These are phyloP conservation scores for Tetrao urogallus DNA, from an alignment of 2,113 vertebrate species.

Conservation along the genomic window DNA sequence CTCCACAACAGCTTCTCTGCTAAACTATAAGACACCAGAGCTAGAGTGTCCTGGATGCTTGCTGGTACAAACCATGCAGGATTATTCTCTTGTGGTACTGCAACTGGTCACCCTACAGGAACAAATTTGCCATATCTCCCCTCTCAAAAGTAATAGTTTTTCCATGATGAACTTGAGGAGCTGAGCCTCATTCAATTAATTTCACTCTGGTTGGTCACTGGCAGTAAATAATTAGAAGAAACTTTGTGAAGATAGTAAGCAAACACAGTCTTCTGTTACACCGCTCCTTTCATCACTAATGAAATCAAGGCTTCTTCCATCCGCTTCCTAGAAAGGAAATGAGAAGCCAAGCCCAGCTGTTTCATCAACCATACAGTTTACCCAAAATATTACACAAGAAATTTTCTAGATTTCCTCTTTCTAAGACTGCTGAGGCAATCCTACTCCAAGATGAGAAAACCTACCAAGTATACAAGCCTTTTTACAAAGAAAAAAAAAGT, in stretches of 20 bases:
- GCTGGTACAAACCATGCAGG: fast-evolving
- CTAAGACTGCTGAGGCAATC: conserved; percentile 36
- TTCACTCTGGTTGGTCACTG: not conserved
- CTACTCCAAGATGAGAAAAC: not conserved
- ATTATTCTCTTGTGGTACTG: not conserved
- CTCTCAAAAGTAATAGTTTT: fast-evolving
- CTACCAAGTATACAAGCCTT: not conserved
- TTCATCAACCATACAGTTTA: conserved; percentile 23
- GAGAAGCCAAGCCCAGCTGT: not conserved
- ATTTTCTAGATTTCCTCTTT: conserved; percentile 65
- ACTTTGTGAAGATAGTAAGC: not conserved
- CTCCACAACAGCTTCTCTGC: not conserved
- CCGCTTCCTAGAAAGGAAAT: not conserved
- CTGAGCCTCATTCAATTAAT: not conserved
- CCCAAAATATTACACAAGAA: conserved; percentile 18
- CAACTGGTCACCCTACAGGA: not conserved
- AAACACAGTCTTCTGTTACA: not conserved
- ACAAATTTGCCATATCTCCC: not conserved
- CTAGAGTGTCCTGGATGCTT: not conserved
- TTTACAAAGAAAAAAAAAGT: not conserved
- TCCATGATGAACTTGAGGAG: not conserved
- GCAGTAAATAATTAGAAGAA: conserved; percentile 1
- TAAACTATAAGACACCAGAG: not conserved
- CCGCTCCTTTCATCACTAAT: conserved; percentile 15
- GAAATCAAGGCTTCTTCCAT: conserved; percentile 20